Evolutionary conservation across 2,888 invertebrate species (phyloP).

Genomic region (Prenolepis imparis): DNA sequence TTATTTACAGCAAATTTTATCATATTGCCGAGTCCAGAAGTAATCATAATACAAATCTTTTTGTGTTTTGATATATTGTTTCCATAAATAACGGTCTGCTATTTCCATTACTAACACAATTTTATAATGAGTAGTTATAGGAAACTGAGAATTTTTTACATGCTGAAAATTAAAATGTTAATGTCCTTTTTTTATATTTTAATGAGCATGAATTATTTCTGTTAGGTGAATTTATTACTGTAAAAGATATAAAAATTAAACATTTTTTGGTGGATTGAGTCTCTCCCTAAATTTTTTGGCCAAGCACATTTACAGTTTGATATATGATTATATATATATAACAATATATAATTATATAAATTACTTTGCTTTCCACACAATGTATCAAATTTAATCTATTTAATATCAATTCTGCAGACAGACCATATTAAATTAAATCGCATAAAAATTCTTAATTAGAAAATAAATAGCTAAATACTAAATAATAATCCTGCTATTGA

Average conservation of each 20-base stretch:
- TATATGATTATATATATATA: not conserved
- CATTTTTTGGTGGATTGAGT: not conserved
- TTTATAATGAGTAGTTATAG: slow-evolving; percentile 49
- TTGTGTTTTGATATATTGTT: slow-evolving; percentile 41
- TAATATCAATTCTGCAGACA: not conserved
- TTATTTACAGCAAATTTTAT: slow-evolving; percentile 23
- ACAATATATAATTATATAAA: slow-evolving; percentile 37
- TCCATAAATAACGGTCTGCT: slow-evolving; percentile 40
- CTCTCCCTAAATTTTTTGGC: not conserved
- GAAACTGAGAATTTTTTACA: slow-evolving; percentile 13
- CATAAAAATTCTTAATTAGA: not conserved
- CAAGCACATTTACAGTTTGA: not conserved
- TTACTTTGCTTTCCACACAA: slow-evolving; percentile 72
- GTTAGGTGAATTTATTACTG: not conserved
- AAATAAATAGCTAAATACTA: not conserved
- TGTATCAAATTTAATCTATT: slow-evolving; percentile 33
- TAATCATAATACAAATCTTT: slow-evolving; percentile 37
- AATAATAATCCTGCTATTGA: not conserved
- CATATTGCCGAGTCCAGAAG: slow-evolving; percentile 31
- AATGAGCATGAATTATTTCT: slow-evolving; percentile 16
- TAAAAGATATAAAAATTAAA: slow-evolving; percentile 6
- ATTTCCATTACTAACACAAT: slow-evolving; percentile 58
- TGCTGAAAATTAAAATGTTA: not conserved
- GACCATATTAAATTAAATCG: not conserved
- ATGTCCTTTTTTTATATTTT: slow-evolving; percentile 42